Conservation (phyloP, 2,113 vertebrate species). For the Natator depressus region DNA sequence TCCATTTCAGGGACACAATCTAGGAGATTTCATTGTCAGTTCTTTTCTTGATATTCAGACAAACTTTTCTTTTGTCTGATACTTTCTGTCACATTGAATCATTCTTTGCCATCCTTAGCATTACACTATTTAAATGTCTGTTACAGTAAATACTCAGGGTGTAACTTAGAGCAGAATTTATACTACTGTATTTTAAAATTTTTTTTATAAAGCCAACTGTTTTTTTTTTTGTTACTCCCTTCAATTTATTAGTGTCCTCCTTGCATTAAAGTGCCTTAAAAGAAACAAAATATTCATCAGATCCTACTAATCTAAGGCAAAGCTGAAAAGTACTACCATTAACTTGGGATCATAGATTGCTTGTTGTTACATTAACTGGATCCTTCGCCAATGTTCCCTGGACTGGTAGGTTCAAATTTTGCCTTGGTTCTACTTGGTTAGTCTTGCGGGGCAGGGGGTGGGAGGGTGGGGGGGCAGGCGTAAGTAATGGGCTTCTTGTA, state of each 20-base stretch:
- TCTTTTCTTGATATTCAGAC: neutral
- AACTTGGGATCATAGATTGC: too few species aligned
- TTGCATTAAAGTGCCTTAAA: neutral
- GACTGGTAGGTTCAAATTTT: neutral
- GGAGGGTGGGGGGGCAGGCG: too few species aligned
- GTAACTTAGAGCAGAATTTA: conserved; percentile 18
- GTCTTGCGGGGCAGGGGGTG: neutral
- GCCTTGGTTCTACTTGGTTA: neutral
- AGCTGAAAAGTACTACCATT: neutral
- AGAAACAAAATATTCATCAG: neutral
- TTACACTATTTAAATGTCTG: neutral
- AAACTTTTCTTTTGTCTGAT: neutral
- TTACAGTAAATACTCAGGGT: neutral
- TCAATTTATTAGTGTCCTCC: neutral
- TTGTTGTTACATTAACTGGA: neutral
- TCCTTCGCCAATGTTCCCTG: neutral
- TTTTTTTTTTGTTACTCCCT: neutral
- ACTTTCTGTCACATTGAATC: neutral
- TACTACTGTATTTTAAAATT: neutral
- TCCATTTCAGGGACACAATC: neutral
- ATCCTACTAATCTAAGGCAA: neutral
- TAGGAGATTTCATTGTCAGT: neutral
- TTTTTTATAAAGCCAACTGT: neutral
- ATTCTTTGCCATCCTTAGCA: neutral
- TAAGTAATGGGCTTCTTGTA: neutral